A percentile compares a stretch with the other conserved stretches of the same genome.
Conservation (phyloP, 2,888 invertebrate species). For the Platynereis dumerilii region DNA sequence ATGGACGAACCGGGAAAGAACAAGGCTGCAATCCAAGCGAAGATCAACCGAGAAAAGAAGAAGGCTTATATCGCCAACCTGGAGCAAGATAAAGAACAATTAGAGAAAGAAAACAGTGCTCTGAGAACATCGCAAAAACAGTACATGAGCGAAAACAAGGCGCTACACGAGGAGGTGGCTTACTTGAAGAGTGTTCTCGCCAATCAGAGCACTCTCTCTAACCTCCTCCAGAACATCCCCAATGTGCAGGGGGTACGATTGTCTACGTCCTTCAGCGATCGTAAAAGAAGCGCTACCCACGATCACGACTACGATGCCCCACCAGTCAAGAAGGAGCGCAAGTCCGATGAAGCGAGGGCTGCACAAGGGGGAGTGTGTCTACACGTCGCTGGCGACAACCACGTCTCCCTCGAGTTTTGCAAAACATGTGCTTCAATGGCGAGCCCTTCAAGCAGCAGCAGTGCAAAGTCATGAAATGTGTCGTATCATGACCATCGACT, state of each 20-base stretch:
- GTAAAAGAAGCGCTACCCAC: constrained; percentile 40
- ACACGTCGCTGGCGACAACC: constrained; percentile 49
- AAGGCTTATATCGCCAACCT: constrained; percentile 51
- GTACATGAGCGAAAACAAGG: constrained; percentile 34
- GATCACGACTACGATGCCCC: constrained; percentile 46
- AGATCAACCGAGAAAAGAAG: constrained; percentile 55
- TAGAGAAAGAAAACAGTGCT: constrained; percentile 43
- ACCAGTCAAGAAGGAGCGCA: constrained; percentile 28
- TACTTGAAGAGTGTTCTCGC: constrained; percentile 56
- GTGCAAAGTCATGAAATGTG: neutral
- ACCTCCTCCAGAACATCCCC: constrained; percentile 49
- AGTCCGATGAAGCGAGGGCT: neutral
- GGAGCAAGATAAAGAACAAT: constrained; percentile 44
- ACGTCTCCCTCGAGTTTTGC: constrained; percentile 55
- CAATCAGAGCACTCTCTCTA: constrained; percentile 53
- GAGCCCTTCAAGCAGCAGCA: neutral
- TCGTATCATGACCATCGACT: too few species aligned
- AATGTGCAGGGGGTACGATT: constrained; percentile 46
- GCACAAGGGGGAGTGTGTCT: constrained; percentile 48
- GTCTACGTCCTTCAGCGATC: constrained; percentile 39
- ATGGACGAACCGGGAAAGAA: neutral
- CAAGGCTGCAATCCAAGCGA: constrained; percentile 41
- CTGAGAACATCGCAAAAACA: constrained; percentile 33
- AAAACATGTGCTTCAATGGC: constrained; percentile 43
- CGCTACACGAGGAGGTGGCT: constrained; percentile 49